phyloP scores from a whole-genome alignment of 1,140 invertebrate species.

The Habropoda laboriosa region DNA sequence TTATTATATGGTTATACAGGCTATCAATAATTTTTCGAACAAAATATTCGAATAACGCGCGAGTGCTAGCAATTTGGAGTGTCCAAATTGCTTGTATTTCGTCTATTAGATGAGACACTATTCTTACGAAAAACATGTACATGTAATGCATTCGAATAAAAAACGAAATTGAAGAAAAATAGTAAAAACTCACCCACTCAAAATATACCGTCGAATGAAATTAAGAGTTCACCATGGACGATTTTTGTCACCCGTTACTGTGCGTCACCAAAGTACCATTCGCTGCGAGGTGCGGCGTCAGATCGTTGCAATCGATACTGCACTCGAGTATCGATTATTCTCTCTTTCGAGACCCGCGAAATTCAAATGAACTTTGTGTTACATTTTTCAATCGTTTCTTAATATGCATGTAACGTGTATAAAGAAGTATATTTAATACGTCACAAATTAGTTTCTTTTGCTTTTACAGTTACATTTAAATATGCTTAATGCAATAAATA shows the following conservation, averaged over 20 bases:
- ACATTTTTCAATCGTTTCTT: no score
- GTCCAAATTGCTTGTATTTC: background rate
- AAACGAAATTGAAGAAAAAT: background rate
- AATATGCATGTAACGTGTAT: background rate
- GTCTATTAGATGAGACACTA: background rate
- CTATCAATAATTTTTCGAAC: background rate
- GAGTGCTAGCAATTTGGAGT: background rate
- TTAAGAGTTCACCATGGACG: background rate
- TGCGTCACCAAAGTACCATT: constrained; percentile 28
- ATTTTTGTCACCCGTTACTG: constrained; percentile 14
- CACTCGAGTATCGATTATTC: background rate
- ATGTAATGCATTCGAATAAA: background rate
- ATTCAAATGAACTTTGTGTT: background rate
- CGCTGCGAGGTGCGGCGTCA: background rate
- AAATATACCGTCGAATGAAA: constrained; percentile 5
- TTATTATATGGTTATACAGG: no score
- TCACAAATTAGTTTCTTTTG: no score
- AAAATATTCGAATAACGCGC: constrained; percentile 41
- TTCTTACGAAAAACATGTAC: background rate
- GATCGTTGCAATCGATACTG: background rate
- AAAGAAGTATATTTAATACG: background rate
- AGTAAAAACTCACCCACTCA: constrained; percentile 3
- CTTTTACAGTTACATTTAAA: background rate
- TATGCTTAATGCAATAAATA: background rate
- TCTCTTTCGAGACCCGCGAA: background rate